These are phyloP conservation scores for Sphaeramia orbicularis DNA, from an alignment of 2,797 vertebrate species.

Conservation along the genomic window DNA sequence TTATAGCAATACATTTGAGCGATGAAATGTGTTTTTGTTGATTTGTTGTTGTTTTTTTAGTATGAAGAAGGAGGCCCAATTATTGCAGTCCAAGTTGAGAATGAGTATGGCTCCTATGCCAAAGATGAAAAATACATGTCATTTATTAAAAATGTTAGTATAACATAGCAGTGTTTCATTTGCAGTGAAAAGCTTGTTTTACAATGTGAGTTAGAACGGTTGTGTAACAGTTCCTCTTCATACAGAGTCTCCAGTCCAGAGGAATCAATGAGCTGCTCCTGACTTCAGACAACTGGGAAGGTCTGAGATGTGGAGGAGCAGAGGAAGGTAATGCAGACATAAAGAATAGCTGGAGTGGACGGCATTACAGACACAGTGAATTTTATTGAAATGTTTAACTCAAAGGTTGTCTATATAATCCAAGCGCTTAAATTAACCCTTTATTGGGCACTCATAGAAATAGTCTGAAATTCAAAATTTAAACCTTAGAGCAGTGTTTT, in stretches of 20 bases:
- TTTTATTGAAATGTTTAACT: background rate
- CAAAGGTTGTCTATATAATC: background rate
- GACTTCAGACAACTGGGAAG: constrained; percentile 90
- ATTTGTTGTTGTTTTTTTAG: constrained; percentile 74
- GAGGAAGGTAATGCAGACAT: constrained; percentile 86
- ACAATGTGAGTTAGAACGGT: background rate
- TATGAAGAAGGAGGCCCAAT: constrained; percentile 92
- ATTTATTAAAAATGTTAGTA: constrained; percentile 88
- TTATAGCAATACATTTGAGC: background rate
- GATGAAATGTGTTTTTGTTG: background rate
- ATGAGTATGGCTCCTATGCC: constrained; percentile 94
- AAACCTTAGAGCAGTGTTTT: no score
- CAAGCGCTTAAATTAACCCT: no score
- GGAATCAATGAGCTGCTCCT: constrained; percentile 90
- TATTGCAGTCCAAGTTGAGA: constrained; percentile 94
- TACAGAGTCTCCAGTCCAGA: constrained; percentile 87
- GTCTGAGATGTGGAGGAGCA: constrained; percentile 82
- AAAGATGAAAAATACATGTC: constrained; percentile 90
- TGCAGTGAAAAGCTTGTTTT: background rate
- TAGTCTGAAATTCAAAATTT: no score
- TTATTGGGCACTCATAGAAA: no score
- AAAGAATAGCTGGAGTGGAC: background rate
- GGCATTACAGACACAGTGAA: no score
- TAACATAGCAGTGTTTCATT: background rate
- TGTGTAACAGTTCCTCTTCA: background rate